Percentiles rank a stretch among this genome's conserved stretches.
These are phyloP conservation scores for Mamestra configurata DNA, from an alignment of 1,140 invertebrate species.

Conservation along the genomic window DNA sequence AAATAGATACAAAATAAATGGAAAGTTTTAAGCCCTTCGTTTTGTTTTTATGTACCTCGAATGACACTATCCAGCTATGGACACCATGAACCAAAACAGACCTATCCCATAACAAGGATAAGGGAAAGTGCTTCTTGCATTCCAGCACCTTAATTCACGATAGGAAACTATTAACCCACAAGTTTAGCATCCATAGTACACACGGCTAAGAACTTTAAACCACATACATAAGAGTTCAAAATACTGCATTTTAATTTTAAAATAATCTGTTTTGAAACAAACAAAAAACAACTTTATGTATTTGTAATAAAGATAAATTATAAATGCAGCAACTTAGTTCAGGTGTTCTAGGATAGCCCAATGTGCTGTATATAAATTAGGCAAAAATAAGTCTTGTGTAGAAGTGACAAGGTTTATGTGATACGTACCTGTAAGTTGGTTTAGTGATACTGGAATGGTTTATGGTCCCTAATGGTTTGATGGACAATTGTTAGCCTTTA, in stretches of 20 bases:
- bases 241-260: background rate
- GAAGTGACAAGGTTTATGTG: background rate
- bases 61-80: background rate
- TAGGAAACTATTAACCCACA: constrained; percentile 60
- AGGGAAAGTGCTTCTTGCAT: constrained; percentile 70
- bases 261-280: background rate
- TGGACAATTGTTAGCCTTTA: constrained; percentile 34
- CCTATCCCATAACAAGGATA: constrained; percentile 56
- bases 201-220: background rate
- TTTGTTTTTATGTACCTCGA: background rate
- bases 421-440: background rate
- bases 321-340: background rate
- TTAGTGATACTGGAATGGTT: background rate
- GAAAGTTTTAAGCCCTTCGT: constrained; percentile 9
- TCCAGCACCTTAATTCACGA: constrained; percentile 64
- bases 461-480: constrained; percentile 31
- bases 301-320: background rate
- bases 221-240: too few species aligned
- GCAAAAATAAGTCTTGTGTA: background rate
- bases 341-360: background rate
- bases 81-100: background rate
- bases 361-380: background rate
- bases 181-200: constrained; percentile 1
- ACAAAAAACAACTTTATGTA: constrained; percentile 7
- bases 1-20: background rate